Evolutionary conservation across 1,140 invertebrate genomes (phyloP), one percentile per base, ranked within the genome.

Genomic region (Rhopalosiphum padi): DNA sequence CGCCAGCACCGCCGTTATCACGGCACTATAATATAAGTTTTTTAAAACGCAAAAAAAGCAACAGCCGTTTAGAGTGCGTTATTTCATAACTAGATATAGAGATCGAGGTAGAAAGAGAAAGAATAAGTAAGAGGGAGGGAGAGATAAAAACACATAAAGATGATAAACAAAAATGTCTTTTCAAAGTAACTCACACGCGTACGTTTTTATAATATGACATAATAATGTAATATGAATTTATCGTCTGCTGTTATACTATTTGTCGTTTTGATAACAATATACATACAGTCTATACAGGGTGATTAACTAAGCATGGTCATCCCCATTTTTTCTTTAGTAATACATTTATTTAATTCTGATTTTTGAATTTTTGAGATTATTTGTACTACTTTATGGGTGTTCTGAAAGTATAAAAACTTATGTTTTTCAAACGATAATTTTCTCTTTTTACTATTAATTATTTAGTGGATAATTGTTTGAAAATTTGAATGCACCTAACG

Each of bases 131-230:
- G 1, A 83, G 37, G 11, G 83, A 46, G 41, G 8, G 82, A 86
- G 5, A 35, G 22, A 60, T 15, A 41, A 30, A 41, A 60, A 37
- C 3, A 55, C 11, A 25, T 53, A 60, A 22, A 53, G 22, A 89
- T 89, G 11, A 51, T 22, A 35, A 89, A n/a, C 51, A 41, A 51
- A 89, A 55, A 60, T 68, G 15, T 90, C 37, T 91, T 91, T 68
- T 30, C 90, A 68, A 68, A 68, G 60, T n/a, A 68, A n/a, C 37
- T 21, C 37, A 46, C 55, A 35, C 23, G 15, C n/a, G 48, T 86
- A n/a, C 85, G 23, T 83, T n/a, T 22, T 15, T 60, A 68, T 68
- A 68, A 68, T 68, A 68, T 68, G 30, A 68, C 60, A 68, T 15
- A 68, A 68, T 68, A 68, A 68, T n/a, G 25, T 68, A 18, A 83